phyloP scores from a whole-genome alignment of 2,113 vertebrate genomes.

The Mobula hypostoma region DNA sequence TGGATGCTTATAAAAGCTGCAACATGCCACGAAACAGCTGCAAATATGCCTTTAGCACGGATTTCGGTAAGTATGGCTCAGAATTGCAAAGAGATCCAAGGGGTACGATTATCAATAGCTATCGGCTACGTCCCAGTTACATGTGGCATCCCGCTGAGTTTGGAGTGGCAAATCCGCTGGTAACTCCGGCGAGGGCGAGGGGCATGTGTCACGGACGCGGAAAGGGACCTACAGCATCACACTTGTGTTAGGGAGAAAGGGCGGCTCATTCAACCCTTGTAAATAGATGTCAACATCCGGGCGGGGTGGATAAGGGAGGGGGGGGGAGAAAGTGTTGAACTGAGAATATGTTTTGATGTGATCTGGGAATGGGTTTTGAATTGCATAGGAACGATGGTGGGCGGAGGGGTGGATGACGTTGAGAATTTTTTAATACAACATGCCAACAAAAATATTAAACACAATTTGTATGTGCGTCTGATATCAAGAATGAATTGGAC shows the following conservation, averaged over 20 bases:
- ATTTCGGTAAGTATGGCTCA: constrained; percentile 56
- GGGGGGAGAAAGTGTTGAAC: neutral
- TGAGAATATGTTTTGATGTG: constrained; percentile 14
- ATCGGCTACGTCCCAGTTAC: constrained; percentile 41
- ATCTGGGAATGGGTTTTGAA: neutral
- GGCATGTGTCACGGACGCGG: neutral
- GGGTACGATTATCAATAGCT: constrained; percentile 39
- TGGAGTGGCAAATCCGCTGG: constrained; percentile 42
- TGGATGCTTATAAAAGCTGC: constrained; percentile 51
- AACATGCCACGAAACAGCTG: constrained; percentile 51
- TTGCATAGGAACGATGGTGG: neutral
- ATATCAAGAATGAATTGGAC: neutral
- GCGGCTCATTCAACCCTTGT: neutral
- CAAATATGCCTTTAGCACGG: constrained; percentile 46
- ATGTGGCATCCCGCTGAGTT: constrained; percentile 44
- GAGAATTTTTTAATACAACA: neutral
- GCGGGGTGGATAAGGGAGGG: neutral
- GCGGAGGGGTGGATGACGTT: neutral
- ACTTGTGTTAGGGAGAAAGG: neutral
- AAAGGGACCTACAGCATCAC: neutral
- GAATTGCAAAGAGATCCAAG: constrained; percentile 20
- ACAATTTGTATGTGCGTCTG: neutral
- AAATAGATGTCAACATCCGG: constrained; percentile 30
- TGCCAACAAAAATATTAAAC: neutral
- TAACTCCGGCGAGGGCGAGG: constrained; percentile 45